Evolutionary conservation across 2,888 invertebrate species (phyloP), one percentile per base, ranked within the genome.

Genomic region (Mechanitis mazaeus): DNA sequence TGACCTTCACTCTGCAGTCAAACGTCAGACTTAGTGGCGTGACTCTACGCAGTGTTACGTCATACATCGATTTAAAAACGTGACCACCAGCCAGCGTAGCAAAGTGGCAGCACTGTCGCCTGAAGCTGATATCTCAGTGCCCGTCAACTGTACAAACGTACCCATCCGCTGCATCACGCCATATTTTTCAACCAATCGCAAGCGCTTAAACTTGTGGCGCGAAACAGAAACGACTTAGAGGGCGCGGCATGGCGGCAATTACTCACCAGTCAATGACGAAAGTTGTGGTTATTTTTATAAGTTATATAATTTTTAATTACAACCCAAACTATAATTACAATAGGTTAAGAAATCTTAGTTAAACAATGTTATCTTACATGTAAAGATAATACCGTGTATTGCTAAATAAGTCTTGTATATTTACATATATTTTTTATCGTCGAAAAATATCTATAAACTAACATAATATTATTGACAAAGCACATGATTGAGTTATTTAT

Each of bases 101-200:
- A 68, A 75, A 80, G 75, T 73, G 84, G 86, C 86, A 85, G 84
- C 87, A 84, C 84, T 66, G 63, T 45, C 70, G 69, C 68, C 53
- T 31, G 54, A 60, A 66, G 71, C 77, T 11, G 50, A 47, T 75
- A 64, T 67, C 64, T 42, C 42, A 42, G 61, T 68, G 66, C 68
- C 56, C 64, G 9, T 9, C 59, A 69, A 72, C 69, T 59, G 35
- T 33, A 55, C 63, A 47, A 59, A 56, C 57, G 68, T 63, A 67
- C 74, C 70, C 71, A 75, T 72, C 74, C 64, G 72, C 75, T 81
- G 61, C 64, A 75, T 88, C 89, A 87, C 88, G 87, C 89, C 87
- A 89, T 76, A 67, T 67, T 64, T 65, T 64, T 67, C 75, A 71
- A 73, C 89, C 88, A 89, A 89, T 89, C 81, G 79, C 75, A 68